Evolutionary conservation across 2,888 invertebrate genomes (phyloP).

Genomic region (Habrosyne pyritoides): DNA sequence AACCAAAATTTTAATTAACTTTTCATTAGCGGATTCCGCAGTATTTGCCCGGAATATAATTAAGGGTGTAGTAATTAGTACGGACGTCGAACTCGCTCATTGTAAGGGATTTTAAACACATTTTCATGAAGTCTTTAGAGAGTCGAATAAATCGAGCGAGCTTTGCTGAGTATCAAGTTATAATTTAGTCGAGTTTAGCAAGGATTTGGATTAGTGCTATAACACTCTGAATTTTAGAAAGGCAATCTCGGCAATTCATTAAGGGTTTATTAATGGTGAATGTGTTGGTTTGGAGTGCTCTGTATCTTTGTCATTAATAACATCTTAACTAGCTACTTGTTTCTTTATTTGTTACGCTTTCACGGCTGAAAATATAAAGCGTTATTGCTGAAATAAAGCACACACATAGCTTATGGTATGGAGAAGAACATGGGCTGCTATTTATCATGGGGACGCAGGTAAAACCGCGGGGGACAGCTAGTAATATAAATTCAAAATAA

Average conservation of each 20-base stretch:
- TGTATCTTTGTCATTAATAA: background rate
- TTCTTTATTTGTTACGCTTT: too few species aligned
- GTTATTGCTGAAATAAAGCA: too few species aligned
- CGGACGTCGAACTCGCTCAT: background rate
- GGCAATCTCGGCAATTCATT: background rate
- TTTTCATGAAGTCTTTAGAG: conserved; percentile 1
- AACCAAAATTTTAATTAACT: conserved; percentile 1
- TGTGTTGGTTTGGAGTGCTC: background rate
- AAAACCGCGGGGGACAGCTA: too few species aligned
- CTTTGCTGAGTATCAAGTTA: background rate
- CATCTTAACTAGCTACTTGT: too few species aligned
- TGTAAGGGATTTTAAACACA: background rate
- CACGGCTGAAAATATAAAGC: too few species aligned
- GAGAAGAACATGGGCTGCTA: too few species aligned
- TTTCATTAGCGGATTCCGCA: background rate
- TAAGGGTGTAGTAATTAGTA: conserved; percentile 1
- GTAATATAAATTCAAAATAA: too few species aligned
- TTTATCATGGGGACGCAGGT: too few species aligned
- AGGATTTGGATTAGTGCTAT: background rate
- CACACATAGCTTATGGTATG: too few species aligned
- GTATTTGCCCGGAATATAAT: conserved; percentile 2
- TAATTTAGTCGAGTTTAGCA: background rate
- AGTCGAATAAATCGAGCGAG: conserved; percentile 2
- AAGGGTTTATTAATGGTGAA: background rate
- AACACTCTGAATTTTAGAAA: background rate